Base-by-base conservation (phyloP, 1,140 invertebrate genomes). In the Stegodyphus mimosarum region DNA sequence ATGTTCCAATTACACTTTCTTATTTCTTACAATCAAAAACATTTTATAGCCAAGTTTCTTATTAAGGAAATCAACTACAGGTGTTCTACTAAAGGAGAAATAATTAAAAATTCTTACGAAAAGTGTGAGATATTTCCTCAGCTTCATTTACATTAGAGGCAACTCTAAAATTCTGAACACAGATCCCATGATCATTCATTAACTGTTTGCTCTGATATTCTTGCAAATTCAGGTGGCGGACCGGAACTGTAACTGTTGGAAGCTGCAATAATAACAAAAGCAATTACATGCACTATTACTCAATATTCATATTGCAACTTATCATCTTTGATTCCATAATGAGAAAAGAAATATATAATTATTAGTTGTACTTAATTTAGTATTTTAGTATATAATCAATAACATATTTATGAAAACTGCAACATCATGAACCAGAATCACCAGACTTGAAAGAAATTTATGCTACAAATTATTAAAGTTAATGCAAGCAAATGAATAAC, bases 201-300 rank as follows among this genome's bases (percentile, higher is more conserved):
- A 99, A 91, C 89, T 96, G 94, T 92, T 99, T 99, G 89, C 98
- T 99, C 90, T 99, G 98, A 91, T 98, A 99, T 92, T 99, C 99
- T 88, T 99, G 93, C 7, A 99, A 92, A 92, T 99, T 99, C 71
- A 99, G 92, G 50, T 69, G 64, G 0, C 81, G 81, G 9, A 70
- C 18, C 3, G 81, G 64, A 5, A 76, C 49, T 49, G 76, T 7
- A 5, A 51, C 13, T 17, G 33, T 7, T 49, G 81, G 72, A 49
- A 75, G 52, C 81, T 84, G 18, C 5, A 72, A 55, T 50, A 60
- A 72, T 13, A 15, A 55, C 70, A 60, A 51, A 53, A 52, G 33
- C 33, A 51, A 73, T 7, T 52, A 18, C 13, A 52, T 18, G 52
- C n/a, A 48, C n/a, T 5, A 48, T 15, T 51, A 73, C 33, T 33